Evolutionary conservation across 2,113 vertebrate species (phyloP).

Genomic region (Seriola quinqueradiata): DNA sequence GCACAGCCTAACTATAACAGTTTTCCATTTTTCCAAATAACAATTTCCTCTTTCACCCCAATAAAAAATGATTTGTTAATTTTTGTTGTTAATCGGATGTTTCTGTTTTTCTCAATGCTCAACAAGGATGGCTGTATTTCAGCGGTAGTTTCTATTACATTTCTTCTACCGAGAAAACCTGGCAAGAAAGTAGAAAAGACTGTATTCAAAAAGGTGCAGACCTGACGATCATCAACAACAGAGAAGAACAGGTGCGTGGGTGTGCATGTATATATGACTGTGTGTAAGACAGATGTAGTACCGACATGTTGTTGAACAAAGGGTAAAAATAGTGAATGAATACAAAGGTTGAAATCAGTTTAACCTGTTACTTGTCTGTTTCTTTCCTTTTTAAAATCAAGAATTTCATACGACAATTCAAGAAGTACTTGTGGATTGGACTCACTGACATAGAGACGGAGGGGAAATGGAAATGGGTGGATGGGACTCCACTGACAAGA

Average conservation of each 20-base stretch:
- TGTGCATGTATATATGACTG: background rate
- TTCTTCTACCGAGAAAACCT: conserved; percentile 35
- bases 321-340: background rate
- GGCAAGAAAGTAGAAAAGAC: conserved; percentile 45
- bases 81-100: background rate
- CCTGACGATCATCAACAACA: conserved; percentile 55
- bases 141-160: conserved; percentile 34
- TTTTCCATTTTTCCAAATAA: no score
- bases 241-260: conserved; percentile 49
- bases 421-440: conserved; percentile 24
- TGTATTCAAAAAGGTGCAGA: conserved; percentile 49
- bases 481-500: conserved; percentile 27
- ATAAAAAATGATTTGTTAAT: background rate
- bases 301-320: background rate
- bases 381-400: background rate
- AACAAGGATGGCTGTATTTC: conserved; percentile 45
- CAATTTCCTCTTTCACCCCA: no score
- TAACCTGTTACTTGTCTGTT: background rate
- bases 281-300: background rate
- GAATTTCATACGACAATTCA: conserved; percentile 1
- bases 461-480: conserved; percentile 48
- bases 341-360: background rate
- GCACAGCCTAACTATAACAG: no score
- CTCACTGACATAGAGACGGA: conserved; percentile 18
- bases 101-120: background rate